A percentile compares a stretch with the other conserved stretches of the same genome.
These are phyloP conservation scores for Leptopilina clavipes DNA, from an alignment of 1,140 invertebrate genomes.

Conservation along the genomic window DNA sequence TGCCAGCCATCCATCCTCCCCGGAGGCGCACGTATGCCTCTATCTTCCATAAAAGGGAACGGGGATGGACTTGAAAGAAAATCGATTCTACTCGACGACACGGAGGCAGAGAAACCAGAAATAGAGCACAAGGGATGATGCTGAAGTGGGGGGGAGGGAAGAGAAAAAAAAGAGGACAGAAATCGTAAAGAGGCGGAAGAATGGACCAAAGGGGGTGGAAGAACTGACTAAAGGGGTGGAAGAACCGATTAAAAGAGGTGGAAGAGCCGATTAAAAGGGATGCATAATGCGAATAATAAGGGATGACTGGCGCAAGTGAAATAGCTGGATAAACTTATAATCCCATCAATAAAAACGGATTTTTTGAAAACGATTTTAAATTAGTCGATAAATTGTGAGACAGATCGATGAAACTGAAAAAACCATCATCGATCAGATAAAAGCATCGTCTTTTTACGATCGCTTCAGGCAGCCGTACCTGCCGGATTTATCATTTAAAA, in stretches of 20 bases:
- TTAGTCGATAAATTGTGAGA: background rate
- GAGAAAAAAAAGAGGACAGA: background rate
- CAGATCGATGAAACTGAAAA: too few species aligned
- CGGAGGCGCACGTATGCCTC: constrained; percentile 15
- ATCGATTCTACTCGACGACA: constrained; percentile 28
- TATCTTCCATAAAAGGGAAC: background rate
- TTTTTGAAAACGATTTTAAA: background rate
- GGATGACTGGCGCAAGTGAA: background rate
- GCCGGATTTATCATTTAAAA: too few species aligned
- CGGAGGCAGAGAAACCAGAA: constrained; percentile 12
- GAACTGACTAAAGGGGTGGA: constrained; percentile 22
- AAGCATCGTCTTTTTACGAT: too few species aligned
- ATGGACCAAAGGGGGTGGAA: constrained; percentile 14
- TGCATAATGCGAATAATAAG: background rate
- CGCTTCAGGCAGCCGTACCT: too few species aligned
- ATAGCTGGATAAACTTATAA: too few species aligned
- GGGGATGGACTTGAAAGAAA: background rate
- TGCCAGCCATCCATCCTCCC: constrained; percentile 26
- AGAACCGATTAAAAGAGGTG: background rate
- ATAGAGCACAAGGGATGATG: background rate
- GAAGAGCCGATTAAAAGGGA: background rate
- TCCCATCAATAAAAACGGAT: too few species aligned
- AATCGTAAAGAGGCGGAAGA: background rate
- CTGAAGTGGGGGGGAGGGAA: background rate
- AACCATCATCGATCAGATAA: too few species aligned